phyloP scores from a whole-genome alignment of 2,888 invertebrate species.

The Teleogryllus oceanicus region DNA sequence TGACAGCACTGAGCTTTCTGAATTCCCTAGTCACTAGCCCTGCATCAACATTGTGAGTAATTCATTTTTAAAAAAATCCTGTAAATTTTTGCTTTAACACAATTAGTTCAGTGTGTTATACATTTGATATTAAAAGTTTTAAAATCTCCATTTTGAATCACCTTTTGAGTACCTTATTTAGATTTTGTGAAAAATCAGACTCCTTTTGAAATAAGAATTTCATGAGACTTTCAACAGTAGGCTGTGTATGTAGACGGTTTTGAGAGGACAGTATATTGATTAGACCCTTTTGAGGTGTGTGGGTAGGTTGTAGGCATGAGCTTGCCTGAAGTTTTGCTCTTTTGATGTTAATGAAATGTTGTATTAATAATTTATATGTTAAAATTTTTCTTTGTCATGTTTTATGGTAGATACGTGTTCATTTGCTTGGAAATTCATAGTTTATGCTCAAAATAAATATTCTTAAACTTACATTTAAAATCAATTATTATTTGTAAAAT shows the following conservation, averaged over 20 bases:
- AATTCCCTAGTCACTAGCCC: background rate
- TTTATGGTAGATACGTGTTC: background rate
- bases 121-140: too few relatives aligned
- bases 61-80: background rate
- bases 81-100: too few relatives aligned
- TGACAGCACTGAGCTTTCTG: background rate
- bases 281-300: background rate
- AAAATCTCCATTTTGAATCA: too few relatives aligned
- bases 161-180: too few relatives aligned
- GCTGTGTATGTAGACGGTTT: too few relatives aligned
- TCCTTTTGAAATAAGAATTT: too few relatives aligned
- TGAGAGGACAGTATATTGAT: too few relatives aligned
- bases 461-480: background rate
- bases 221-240: too few relatives aligned
- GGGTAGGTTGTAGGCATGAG: background rate
- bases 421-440: conserved; percentile 11
- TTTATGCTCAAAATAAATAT: background rate
- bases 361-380: background rate
- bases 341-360: conserved; percentile 18
- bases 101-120: too few relatives aligned
- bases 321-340: background rate
- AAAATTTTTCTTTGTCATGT: background rate
- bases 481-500: too few relatives aligned
- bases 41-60: background rate
- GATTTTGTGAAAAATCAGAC: too few relatives aligned